Base-by-base conservation (phyloP, 2,888 invertebrate genomes). In the Mylabris sibirica region DNA sequence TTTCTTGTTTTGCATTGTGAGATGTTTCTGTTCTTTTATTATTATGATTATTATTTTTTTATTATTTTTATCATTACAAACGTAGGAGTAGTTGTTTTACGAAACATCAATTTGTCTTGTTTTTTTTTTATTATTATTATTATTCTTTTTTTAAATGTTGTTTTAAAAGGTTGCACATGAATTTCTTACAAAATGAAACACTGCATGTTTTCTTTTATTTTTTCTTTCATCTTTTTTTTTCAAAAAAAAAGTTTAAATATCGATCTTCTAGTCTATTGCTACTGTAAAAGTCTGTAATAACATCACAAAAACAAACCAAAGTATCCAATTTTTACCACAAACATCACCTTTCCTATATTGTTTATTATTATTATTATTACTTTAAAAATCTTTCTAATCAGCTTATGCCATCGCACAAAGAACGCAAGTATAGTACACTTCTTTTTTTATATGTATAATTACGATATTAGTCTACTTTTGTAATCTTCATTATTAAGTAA, bases 401-500 rank as follows among this genome's bases (percentile, higher is more conserved):
- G 77, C 76, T 77, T 75, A 74, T 75, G 77, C 77, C 78, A 78
- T 79, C 79, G 76, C 79, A 79, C 78, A 78, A 75, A 76, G 76
- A 81, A 78, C 80, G 81, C 80, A 82, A 82, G 81, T 82, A 82
- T 81, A 77, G 76, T 73, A 67, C 72, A 34, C 41, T 72, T 73
- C 73, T 63, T 76, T 75, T 75, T 77, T 76, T 72, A 75, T 77
- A n/a, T n/a, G n/a, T n/a, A 65, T 60, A 64, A 59, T 64, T 72
- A 60, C 59, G 65, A 63, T 60, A 35, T 72, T 69, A 63, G 66
- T 60, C 63, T 62, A 66, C 66, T 69, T 65, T 60, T 67, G 72
- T 75, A 77, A 76, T 76, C 74, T 74, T 66, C 76, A 82, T 82
- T 76, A 68, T 53, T 24, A 49, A 62, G 20, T 59, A 38, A 8